phyloP scores from a whole-genome alignment of 2,888 invertebrate genomes.

The Orchesellides sinensis region DNA sequence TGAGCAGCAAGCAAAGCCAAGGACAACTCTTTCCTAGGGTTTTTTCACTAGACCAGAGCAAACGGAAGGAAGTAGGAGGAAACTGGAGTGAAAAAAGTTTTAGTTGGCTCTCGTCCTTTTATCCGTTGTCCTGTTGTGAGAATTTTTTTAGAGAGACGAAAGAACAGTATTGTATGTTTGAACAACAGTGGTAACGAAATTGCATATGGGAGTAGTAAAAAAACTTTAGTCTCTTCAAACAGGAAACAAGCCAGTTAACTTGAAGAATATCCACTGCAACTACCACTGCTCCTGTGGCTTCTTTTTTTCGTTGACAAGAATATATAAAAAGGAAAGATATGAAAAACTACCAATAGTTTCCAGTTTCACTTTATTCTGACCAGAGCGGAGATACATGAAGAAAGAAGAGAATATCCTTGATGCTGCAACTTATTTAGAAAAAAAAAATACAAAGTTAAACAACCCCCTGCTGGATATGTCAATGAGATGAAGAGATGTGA shows the following conservation, averaged over 20 bases:
- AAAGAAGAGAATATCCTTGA: background rate
- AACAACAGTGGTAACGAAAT: too few species aligned
- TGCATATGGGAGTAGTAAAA: conserved; percentile 39
- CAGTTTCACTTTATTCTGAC: too few species aligned
- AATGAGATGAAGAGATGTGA: conserved; percentile 18
- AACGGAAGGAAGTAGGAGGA: conserved; percentile 1
- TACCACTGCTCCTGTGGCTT: background rate
- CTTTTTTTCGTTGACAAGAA: background rate
- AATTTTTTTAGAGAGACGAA: background rate
- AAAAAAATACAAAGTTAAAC: conserved; percentile 48
- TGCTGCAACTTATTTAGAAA: conserved; percentile 6
- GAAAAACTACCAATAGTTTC: too few species aligned
- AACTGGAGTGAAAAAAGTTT: background rate
- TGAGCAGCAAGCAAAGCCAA: too few species aligned
- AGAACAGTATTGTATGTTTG: background rate
- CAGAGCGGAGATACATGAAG: background rate
- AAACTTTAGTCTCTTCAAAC: background rate
- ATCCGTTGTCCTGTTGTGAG: background rate
- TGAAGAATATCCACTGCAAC: background rate
- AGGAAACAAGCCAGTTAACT: background rate
- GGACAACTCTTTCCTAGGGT: background rate
- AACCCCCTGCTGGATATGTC: conserved; percentile 33
- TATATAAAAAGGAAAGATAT: too few species aligned
- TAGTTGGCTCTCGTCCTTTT: background rate
- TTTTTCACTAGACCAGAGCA: background rate